phyloP scores from a whole-genome alignment of 2,888 invertebrate species.

The Charanyca ferruginea region DNA sequence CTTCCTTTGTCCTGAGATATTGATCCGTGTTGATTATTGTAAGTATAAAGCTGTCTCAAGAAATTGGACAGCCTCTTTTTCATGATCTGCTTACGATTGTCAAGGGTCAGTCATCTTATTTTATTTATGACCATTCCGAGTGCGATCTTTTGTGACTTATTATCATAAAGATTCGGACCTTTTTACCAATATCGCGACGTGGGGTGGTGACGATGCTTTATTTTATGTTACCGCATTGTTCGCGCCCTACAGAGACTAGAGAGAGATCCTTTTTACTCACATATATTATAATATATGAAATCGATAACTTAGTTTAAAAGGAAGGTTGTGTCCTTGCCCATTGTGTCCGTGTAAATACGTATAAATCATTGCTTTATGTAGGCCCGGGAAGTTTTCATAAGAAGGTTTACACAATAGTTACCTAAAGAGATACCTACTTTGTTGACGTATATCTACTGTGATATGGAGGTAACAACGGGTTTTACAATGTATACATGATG shows the following conservation, averaged over 20 bases:
- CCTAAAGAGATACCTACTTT: constrained; percentile 27
- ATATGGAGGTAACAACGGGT: constrained; percentile 14
- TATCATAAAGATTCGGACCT: constrained; percentile 67
- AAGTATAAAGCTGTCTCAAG: constrained; percentile 56
- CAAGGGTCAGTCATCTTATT: constrained; percentile 73
- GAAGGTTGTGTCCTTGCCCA: constrained; percentile 44
- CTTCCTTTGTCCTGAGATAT: constrained; percentile 73
- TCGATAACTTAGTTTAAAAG: constrained; percentile 56
- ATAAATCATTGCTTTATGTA: constrained; percentile 53
- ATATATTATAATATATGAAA: constrained; percentile 51
- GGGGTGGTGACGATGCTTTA: constrained; percentile 65
- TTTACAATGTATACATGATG: constrained; percentile 28
- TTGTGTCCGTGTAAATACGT: constrained; percentile 41
- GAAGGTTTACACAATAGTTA: constrained; percentile 39
- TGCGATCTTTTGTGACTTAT: constrained; percentile 69
- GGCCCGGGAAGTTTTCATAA: constrained; percentile 23
- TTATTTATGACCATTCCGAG: constrained; percentile 72
- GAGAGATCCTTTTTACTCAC: constrained; percentile 58
- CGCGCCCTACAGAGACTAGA: constrained; percentile 60
- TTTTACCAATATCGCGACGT: constrained; percentile 65
- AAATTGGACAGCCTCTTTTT: constrained; percentile 72
- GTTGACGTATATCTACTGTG: constrained; percentile 20
- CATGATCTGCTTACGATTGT: constrained; percentile 75
- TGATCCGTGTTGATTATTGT: constrained; percentile 73
- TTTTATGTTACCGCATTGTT: constrained; percentile 68